phyloP scores from a whole-genome alignment of 2,888 invertebrate genomes.

The Spisula solida region DNA sequence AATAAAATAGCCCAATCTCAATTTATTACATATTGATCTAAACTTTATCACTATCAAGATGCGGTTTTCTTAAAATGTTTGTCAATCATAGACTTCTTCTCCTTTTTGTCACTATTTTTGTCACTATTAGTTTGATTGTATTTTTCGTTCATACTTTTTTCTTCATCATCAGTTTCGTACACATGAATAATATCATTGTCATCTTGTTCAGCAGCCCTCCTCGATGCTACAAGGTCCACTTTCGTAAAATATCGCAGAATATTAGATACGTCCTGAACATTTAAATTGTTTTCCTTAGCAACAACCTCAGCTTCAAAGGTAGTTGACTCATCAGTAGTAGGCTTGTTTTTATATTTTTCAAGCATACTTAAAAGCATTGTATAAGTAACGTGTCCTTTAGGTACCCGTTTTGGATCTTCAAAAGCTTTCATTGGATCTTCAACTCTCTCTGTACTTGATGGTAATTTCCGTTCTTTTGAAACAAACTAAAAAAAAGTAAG shows the following conservation, averaged over 20 bases:
- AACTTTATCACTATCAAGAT: background rate
- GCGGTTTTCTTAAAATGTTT: background rate
- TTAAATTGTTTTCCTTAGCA: slow-evolving; percentile 91
- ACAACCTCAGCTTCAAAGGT: slow-evolving; percentile 90
- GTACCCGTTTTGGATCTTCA: slow-evolving; percentile 90
- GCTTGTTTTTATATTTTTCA: slow-evolving; percentile 89
- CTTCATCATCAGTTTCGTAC: background rate
- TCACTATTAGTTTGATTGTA: background rate
- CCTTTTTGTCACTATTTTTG: background rate
- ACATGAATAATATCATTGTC: background rate
- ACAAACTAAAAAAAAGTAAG: slow-evolving; percentile 45
- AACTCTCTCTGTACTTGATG: slow-evolving; percentile 89
- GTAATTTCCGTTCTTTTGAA: slow-evolving; percentile 89
- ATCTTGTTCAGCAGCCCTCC: background rate
- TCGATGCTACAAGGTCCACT: slow-evolving; percentile 91
- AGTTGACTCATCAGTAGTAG: slow-evolving; percentile 80
- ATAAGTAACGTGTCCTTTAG: slow-evolving; percentile 91
- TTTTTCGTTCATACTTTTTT: too few species aligned
- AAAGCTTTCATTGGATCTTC: slow-evolving; percentile 91
- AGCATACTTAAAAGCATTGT: slow-evolving; percentile 91
- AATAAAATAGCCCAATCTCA: background rate
- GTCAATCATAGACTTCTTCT: background rate
- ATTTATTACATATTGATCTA: background rate
- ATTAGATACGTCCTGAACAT: slow-evolving; percentile 90
- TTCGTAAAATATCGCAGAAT: slow-evolving; percentile 91